Percentiles rank a stretch among this genome's conserved stretches.
phyloP scores from a whole-genome alignment of 1,140 invertebrate species.

The Drosophila willistoni region DNA sequence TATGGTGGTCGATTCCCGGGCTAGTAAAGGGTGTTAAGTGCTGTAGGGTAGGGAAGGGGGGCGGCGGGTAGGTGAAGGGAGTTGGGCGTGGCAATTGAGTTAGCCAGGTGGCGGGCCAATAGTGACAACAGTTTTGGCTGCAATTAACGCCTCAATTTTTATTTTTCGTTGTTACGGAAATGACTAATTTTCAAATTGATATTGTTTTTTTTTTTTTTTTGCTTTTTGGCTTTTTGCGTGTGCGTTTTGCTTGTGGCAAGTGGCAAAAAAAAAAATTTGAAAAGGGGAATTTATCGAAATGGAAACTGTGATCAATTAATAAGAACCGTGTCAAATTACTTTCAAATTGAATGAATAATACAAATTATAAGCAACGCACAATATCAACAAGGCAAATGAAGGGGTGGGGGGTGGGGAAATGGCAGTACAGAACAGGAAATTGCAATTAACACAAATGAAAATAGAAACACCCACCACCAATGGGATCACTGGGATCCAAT shows the following conservation, averaged over 20 bases:
- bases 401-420: too few relatives aligned
- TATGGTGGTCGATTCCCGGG: slow-evolving; percentile 58
- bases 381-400: not conserved
- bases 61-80: not conserved
- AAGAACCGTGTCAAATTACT: slow-evolving; percentile 65
- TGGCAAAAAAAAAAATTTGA: too few relatives aligned
- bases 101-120: slow-evolving; percentile 15
- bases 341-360: slow-evolving; percentile 65
- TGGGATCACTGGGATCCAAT: not conserved
- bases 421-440: slow-evolving; percentile 46
- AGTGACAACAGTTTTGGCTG: slow-evolving; percentile 72
- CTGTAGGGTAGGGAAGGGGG: not conserved
- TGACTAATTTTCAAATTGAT: slow-evolving; percentile 63
- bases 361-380: slow-evolving; percentile 42
- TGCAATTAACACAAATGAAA: slow-evolving; percentile 62
- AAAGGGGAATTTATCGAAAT: slow-evolving; percentile 32
- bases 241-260: not conserved
- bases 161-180: slow-evolving; percentile 51
- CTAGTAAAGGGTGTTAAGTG: slow-evolving; percentile 8
- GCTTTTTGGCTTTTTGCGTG: slow-evolving; percentile 9
- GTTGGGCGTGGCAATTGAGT: slow-evolving; percentile 13
- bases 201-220: too few relatives aligned
- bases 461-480: slow-evolving; percentile 20
- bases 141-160: slow-evolving; percentile 66
- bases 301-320: slow-evolving; percentile 62